Conservation (phyloP, 1,140 invertebrate species). For the Stenopsyche tienmushanensis region DNA sequence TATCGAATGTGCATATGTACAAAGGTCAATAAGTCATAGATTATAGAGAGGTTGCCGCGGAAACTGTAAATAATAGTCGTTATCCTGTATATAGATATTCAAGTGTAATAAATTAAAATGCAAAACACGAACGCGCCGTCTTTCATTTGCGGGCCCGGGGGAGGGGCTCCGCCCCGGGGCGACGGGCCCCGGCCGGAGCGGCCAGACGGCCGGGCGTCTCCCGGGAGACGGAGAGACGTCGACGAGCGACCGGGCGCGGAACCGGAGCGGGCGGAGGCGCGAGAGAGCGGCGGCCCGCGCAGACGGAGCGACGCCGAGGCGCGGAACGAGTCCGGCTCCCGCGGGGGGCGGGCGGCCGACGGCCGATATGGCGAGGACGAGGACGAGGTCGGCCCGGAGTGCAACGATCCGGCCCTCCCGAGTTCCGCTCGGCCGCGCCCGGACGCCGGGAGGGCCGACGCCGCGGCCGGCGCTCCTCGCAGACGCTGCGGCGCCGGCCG, state of each 20-base stretch:
- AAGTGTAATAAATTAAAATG: conserved; percentile 35
- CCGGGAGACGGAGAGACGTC: neutral
- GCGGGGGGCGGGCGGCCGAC: no score
- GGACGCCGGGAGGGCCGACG: neutral
- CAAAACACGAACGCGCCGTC: neutral
- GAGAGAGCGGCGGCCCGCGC: no score
- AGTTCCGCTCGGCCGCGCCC: no score
- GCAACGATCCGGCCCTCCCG: no score
- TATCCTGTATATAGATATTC: conserved; percentile 35
- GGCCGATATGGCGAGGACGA: no score
- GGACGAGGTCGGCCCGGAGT: no score
- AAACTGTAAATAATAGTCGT: conserved; percentile 36
- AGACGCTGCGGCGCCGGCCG: neutral
- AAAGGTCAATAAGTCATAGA: conserved; percentile 40
- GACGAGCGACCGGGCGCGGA: no score
- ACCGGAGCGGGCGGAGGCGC: neutral
- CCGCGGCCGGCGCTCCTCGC: no score
- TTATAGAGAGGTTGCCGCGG: conserved; percentile 34
- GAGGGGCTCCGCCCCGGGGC: no score
- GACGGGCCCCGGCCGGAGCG: no score
- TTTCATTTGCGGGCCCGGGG: neutral
- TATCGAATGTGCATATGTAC: conserved; percentile 40
- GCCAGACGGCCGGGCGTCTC: neutral
- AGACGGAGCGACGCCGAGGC: neutral
- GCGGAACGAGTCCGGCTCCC: neutral